Base-by-base conservation (phyloP, 2,113 vertebrate genomes). In the Pogonocichla stellata region DNA sequence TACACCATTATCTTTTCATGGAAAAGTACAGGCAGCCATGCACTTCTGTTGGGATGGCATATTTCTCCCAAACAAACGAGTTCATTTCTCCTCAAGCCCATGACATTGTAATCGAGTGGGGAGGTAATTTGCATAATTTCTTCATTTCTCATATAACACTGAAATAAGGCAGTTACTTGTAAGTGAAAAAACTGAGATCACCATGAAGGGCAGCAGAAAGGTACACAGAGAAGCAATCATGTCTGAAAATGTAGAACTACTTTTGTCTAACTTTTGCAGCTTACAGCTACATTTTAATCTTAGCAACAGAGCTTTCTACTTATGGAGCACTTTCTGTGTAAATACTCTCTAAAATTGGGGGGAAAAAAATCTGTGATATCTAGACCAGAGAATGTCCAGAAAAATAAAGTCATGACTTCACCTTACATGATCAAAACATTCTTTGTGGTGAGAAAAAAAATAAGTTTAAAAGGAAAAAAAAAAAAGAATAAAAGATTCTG, bases 281-380 rank as follows among this genome's bases (percentile, higher is more conserved):
- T 92, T 48, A 60, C 18, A 72, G 36, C 14, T 47, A 7, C 87
- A 8, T 6, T 50, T 6, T 42, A 45, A 84, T 80, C 36, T 73
- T 84, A 72, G 15, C 45, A 67, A 84, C 28, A 58, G 14, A 69
- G 14, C 28, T 50, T 88, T 80, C 71, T 70, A 34, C 14, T 71
- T 50, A 43, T 77, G 24, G 28, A 38, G 20, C 6, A 73, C 8
- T 77, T 90, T 51, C 29, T 74, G 26, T 5, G 77, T 54, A 92
- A 91, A n/a, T 31, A 38, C 5, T 36, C 31, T 56, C 29, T 40
- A 79, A 56, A n/a, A 81, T 2, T 3, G 13, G 3, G 4, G 12
- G 3, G 1, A 0, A 1, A 29, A 6, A 13, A 36, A 10, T 48
- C 51, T 34, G 38, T 18, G 26, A 42, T 24, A 40, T 22, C 31